A percentile compares a stretch with the other conserved stretches of the same genome.
Evolutionary conservation across 2,113 vertebrate species (phyloP).

Genomic region (Tympanuchus pallidicinctus): DNA sequence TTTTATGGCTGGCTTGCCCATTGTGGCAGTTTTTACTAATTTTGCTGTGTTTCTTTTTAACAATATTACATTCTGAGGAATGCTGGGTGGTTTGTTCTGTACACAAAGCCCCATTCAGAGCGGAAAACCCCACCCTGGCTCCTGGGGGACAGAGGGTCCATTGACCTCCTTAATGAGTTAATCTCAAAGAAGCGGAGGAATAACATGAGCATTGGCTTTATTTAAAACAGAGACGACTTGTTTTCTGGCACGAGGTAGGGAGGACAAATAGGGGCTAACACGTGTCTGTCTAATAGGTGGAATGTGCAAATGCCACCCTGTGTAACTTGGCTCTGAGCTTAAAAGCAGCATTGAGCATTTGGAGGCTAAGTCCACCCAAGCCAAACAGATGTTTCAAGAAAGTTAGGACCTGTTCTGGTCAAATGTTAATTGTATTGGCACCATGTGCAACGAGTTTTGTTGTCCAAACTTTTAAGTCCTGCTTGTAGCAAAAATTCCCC

Average conservation of each 20-base stretch:
- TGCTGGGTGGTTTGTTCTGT: not conserved
- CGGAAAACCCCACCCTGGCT: constrained; percentile 1
- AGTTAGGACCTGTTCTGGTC: not conserved
- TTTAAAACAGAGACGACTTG: constrained; percentile 4
- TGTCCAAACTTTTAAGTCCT: not conserved
- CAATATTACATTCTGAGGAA: not conserved
- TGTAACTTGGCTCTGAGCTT: constrained; percentile 6
- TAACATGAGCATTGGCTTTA: constrained; percentile 47
- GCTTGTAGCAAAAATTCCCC: not conserved
- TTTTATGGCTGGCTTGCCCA: not conserved
- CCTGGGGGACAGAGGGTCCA: not conserved
- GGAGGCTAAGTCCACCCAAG: not conserved
- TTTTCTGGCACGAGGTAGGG: constrained; percentile 32
- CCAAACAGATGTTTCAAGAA: not conserved
- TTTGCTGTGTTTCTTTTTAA: not conserved
- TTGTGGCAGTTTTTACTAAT: not conserved
- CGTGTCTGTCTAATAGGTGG: not conserved
- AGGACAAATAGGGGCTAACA: not conserved
- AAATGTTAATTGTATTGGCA: not conserved
- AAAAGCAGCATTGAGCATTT: not conserved
- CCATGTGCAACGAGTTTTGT: not conserved
- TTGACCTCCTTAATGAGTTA: constrained; percentile 63
- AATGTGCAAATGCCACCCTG: constrained; percentile 2
- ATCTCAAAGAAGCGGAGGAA: constrained; percentile 34
- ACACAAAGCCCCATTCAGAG: constrained; percentile 33